Conservation (phyloP, 2,113 vertebrate genomes). For the Hippoglossus stenolepis region DNA sequence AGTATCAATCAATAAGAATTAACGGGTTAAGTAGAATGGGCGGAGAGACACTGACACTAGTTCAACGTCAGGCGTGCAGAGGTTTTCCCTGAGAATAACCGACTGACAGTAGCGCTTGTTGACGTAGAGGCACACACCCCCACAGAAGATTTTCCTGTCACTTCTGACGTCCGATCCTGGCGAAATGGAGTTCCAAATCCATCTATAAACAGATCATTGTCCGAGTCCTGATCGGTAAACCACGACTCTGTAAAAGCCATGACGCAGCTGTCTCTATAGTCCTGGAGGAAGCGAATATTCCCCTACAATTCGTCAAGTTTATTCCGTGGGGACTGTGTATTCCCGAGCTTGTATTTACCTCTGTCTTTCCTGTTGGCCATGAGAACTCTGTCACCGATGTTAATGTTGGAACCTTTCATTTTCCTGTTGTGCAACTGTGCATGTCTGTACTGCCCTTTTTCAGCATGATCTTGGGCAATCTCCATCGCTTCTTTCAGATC, state of each 20-base stretch:
- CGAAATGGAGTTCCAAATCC: too few relatives aligned
- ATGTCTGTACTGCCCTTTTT: slow-evolving; percentile 38
- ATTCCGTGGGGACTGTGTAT: too few relatives aligned
- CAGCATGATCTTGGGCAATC: slow-evolving; percentile 32
- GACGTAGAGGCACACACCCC: too few relatives aligned
- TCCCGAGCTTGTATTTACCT: slow-evolving; percentile 30
- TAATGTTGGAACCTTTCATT: slow-evolving; percentile 20
- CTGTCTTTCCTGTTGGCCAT: slow-evolving; percentile 38
- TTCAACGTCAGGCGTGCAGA: background rate
- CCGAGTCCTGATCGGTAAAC: too few relatives aligned
- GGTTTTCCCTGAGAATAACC: background rate
- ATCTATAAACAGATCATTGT: too few relatives aligned
- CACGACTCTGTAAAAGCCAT: too few relatives aligned
- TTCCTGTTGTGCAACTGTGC: background rate
- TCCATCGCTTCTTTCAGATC: slow-evolving; percentile 36
- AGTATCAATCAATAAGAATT: too few relatives aligned
- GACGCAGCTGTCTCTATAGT: too few relatives aligned
- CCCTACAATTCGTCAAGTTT: too few relatives aligned
- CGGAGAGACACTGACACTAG: background rate
- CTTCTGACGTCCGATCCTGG: too few relatives aligned
- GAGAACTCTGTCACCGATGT: background rate
- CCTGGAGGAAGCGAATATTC: too few relatives aligned
- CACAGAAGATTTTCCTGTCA: too few relatives aligned
- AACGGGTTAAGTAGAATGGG: background rate
- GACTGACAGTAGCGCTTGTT: background rate